Evolutionary conservation across 2,797 vertebrate species (phyloP).

Genomic region (Spinus pinus): DNA sequence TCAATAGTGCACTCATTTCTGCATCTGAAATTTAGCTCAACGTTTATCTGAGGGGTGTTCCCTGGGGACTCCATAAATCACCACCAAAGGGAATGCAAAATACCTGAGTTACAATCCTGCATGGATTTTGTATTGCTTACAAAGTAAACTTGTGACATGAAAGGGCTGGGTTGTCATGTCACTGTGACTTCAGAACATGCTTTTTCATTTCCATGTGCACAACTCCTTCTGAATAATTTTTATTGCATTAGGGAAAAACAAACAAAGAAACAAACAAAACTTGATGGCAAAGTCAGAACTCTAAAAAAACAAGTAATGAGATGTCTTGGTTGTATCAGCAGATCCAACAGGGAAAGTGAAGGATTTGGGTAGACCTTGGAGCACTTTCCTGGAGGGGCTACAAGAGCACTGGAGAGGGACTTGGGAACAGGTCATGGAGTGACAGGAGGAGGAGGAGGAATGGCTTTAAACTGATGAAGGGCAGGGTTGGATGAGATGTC

Average conservation of each 20-base stretch:
- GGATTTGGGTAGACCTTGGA: too few relatives aligned
- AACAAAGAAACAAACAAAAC: background rate
- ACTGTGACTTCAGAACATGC: rapidly evolving
- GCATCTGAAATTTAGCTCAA: background rate
- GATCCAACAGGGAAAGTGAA: background rate
- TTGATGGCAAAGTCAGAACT: background rate
- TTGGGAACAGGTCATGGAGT: too few relatives aligned
- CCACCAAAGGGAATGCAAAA: background rate
- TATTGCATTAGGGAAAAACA: background rate
- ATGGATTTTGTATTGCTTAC: background rate
- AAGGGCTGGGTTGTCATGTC: background rate
- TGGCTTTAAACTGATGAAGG: background rate
- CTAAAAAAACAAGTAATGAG: background rate
- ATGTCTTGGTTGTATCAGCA: background rate
- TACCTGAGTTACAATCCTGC: background rate
- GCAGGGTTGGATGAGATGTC: too few relatives aligned
- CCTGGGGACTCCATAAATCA: background rate
- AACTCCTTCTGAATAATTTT: background rate
- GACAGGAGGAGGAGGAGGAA: background rate
- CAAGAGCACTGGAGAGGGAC: background rate
- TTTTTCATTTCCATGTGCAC: background rate
- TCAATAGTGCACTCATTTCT: background rate
- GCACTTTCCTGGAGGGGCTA: rapidly evolving
- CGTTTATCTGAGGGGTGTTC: background rate
- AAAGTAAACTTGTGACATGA: background rate